These are phyloP conservation scores for Orbicella faveolata DNA, from an alignment of 64 coral and sea anemone species.

Conservation along the genomic window DNA sequence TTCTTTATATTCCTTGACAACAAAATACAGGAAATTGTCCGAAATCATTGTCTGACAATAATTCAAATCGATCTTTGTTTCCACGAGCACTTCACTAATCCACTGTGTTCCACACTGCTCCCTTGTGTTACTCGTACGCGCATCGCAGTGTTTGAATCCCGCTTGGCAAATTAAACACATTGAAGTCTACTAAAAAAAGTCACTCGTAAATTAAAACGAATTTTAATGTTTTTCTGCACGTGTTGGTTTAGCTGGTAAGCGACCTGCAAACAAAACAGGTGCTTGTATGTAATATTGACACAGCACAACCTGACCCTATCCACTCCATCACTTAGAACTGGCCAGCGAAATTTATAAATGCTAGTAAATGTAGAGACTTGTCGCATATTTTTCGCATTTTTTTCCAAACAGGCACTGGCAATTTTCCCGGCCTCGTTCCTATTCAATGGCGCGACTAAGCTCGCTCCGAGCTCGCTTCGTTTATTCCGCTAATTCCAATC, in stretches of 20 bases:
- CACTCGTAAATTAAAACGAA: not conserved
- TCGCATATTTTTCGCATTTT: no score
- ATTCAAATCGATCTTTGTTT: conserved; percentile 39
- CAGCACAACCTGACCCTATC: not conserved
- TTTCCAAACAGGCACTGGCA: no score
- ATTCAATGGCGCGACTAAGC: not conserved
- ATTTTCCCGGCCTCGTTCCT: not conserved
- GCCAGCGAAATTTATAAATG: not conserved
- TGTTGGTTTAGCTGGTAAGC: conserved; percentile 6
- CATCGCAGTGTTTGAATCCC: not conserved
- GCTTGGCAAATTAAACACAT: not conserved
- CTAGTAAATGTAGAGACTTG: not conserved
- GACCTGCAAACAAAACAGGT: conserved; percentile 19
- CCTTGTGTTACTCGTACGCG: no score
- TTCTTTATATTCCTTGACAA: conserved; percentile 23
- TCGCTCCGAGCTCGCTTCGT: not conserved
- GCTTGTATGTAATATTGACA: not conserved
- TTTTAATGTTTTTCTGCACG: not conserved
- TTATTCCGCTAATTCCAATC: conserved; percentile 8
- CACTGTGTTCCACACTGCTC: not conserved
- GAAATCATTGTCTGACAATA: not conserved
- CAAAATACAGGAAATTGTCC: conserved; percentile 35
- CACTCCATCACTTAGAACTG: not conserved
- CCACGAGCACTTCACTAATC: not conserved
- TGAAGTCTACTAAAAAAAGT: not conserved